Base-by-base conservation (phyloP, 2,888 invertebrate species). In the Siphonodentalium dalli region DNA sequence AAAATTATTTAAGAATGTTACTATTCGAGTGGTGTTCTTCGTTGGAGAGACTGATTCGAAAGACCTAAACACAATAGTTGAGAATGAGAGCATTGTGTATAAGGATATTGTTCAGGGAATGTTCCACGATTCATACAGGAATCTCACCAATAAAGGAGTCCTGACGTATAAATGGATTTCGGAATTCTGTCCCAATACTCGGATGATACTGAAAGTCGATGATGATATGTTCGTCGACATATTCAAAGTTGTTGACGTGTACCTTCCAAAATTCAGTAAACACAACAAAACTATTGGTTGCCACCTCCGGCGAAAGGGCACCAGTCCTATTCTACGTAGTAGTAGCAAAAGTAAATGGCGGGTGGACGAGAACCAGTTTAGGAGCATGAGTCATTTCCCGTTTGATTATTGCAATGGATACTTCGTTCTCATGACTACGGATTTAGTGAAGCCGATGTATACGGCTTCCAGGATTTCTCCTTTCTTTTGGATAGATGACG, bases 401-500 rank as follows among this genome's bases (percentile, higher is more conserved):
- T 63, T 70, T 8, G 64, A 70, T 5, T 77, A 79, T 52, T 80
- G 80, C 47, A 76, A 77, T 52, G 79, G 78, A 0, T 71, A 74
- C 42, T 63, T 70, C 15, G 75, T 69, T 18, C 38, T 77, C 20
- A 59, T 77, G 20, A 64, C 75, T 0, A 46, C 62, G 8, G 71
- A 76, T 27, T 54, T 78, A 1, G 61, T 78, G 4, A 58, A 63
- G 18, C 65, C 70, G 21, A 45, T 80, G 61, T 75, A 72, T 48
- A 47, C 61, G 24, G 71, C 73, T 0, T 66, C 79, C 0, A 59
- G 54, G 31, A 40, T 61, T 4, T 76, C 78, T 8, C 77, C 75
- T 2, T 79, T 78, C 60, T 80, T 80, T 68, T 79, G 78, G 78
- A 69, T 80, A n/a, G 79, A 79, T 39, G 79, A 80, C 54, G 77